phyloP scores from a whole-genome alignment of 2,888 invertebrate genomes.

The Ptilodon capucinus region DNA sequence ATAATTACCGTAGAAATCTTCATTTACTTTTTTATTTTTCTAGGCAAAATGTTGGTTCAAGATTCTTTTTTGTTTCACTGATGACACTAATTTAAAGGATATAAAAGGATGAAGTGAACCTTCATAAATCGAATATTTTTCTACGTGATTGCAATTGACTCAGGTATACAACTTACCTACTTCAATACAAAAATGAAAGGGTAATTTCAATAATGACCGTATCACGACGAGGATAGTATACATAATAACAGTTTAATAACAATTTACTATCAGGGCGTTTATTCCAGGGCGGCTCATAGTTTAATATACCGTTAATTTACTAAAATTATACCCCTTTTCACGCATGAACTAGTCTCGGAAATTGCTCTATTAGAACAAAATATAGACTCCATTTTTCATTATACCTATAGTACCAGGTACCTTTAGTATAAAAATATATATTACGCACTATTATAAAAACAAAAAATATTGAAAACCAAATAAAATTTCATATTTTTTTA shows the following conservation, averaged over 20 bases:
- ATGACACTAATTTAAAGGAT: too few relatives aligned
- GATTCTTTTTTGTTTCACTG: background rate
- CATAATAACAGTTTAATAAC: slow-evolving; percentile 50
- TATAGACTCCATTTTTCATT: background rate
- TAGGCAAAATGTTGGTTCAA: background rate
- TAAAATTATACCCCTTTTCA: slow-evolving; percentile 52
- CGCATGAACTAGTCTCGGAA: slow-evolving; percentile 35
- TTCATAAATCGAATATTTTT: background rate
- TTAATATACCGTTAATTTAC: slow-evolving; percentile 61
- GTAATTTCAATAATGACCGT: slow-evolving; percentile 33
- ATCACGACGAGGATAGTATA: slow-evolving; percentile 28
- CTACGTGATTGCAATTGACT: background rate
- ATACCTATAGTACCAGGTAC: too few relatives aligned
- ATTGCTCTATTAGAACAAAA: slow-evolving; percentile 39
- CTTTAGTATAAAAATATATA: too few relatives aligned
- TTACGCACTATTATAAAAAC: too few relatives aligned
- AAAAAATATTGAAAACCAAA: too few relatives aligned
- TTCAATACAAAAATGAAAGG: slow-evolving; percentile 9
- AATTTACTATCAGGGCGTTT: slow-evolving; percentile 43
- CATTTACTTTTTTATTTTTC: background rate
- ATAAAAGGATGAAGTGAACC: too few relatives aligned
- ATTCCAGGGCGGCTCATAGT: slow-evolving; percentile 66
- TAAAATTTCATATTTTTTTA: too few relatives aligned
- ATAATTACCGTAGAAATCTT: background rate
- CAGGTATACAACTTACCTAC: background rate